Evolutionary conservation across 2,113 vertebrate genomes (phyloP).

Genomic region (Loxodonta africana): DNA sequence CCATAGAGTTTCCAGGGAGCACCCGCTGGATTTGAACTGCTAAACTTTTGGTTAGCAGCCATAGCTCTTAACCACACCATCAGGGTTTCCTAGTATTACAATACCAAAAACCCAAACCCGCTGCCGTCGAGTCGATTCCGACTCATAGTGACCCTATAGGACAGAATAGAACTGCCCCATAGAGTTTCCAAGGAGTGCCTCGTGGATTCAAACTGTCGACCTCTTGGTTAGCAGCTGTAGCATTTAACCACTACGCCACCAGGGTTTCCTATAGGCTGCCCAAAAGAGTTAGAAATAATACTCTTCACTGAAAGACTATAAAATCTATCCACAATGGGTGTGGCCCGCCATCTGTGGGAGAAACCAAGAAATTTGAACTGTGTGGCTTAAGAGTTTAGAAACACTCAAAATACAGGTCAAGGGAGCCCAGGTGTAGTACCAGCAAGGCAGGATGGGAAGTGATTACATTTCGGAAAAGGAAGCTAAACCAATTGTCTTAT

Average conservation of each 20-base stretch:
- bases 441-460: neutral
- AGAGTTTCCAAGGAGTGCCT: no score
- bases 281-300: neutral
- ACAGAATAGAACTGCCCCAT: no score
- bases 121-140: no score
- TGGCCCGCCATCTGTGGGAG: neutral
- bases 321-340: neutral
- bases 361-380: slow-evolving; percentile 35
- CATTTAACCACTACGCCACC: no score
- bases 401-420: neutral
- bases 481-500: slow-evolving; percentile 12
- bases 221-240: no score
- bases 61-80: no score
- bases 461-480: neutral
- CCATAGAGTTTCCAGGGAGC: no score
- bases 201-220: no score
- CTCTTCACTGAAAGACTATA: neutral
- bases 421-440: neutral
- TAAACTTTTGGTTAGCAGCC: no score
- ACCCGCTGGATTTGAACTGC: no score
- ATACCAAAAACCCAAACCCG: neutral
- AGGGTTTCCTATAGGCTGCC: neutral
- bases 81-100: neutral
- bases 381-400: neutral
- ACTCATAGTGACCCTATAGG: no score